Conservation (phyloP, 2,888 invertebrate species). For the Odontocerum albicorne region DNA sequence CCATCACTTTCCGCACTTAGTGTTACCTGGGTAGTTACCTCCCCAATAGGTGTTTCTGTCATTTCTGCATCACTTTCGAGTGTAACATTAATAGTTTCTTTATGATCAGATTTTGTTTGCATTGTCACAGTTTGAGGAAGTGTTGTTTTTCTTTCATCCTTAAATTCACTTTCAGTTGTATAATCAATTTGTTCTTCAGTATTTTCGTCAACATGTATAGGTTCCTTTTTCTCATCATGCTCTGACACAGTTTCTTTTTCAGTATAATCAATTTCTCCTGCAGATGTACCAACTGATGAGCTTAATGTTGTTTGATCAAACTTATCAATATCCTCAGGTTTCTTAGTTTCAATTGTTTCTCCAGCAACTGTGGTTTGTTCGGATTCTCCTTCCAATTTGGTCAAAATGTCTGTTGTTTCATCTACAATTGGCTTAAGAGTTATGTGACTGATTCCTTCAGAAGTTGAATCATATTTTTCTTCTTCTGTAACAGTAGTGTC, state of each 20-base stretch:
- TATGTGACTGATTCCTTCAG: not conserved
- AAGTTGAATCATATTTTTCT: not conserved
- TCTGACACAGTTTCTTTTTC: constrained; percentile 19
- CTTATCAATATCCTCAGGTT: not conserved
- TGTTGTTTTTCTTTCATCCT: no score
- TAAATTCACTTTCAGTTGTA: not conserved
- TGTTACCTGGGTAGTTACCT: not conserved
- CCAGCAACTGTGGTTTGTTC: not conserved
- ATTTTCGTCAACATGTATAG: not conserved
- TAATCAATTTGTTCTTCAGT: not conserved
- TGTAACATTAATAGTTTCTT: no score
- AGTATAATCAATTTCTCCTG: constrained; percentile 18
- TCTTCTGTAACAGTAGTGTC: no score
- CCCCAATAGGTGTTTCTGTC: not conserved
- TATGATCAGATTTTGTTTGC: no score
- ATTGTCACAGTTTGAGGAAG: constrained; percentile 1
- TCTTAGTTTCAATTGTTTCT: constrained; percentile 3
- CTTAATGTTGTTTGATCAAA: no score
- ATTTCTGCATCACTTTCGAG: not conserved
- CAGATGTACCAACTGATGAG: constrained; percentile 15
- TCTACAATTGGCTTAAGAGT: not conserved
- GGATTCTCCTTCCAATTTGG: not conserved
- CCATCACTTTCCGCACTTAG: not conserved
- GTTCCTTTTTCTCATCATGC: constrained; percentile 14
- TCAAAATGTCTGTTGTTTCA: not conserved